Evolutionary conservation across 2,888 invertebrate genomes (phyloP), one percentile per base, ranked within the genome.

Genomic region (Metallyticus violacea): DNA sequence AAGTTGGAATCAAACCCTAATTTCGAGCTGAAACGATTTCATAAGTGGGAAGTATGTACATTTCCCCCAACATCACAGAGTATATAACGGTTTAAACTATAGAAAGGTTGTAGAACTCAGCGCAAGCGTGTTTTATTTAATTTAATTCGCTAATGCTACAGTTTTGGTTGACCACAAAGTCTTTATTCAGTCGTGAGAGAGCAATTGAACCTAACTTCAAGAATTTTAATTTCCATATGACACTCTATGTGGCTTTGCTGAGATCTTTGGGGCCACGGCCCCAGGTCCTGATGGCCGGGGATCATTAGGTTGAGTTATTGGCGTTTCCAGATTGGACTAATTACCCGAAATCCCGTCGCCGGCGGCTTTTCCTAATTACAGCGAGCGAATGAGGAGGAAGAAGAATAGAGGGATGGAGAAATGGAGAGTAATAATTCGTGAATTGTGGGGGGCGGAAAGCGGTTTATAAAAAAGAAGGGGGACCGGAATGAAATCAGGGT

Each of bases 321-420:
- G 85, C 83, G 77, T 62, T 77, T 62, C 40, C 87, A 87, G 81
- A 87, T 87, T 85, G 87, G 83, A 85, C 81, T 87, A 87, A 87
- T 87, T 87, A 87, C 82, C 40, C 76, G 77, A 86, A 85, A 78
- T 79, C 85, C 79, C 85, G 82, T 40, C 30, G 82, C 79, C 85
- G 82, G 82, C 30, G 82, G 82, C 82, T 82, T 82, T 40, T 40
- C 62, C 76, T 82, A 82, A 82, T 82, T 82, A 29, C 82, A 82
- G 80, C 27, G 82, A 62, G 76, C 26, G 82, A 81, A 26, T 25
- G 81, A 82, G 82, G 76, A 26, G 15, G 76, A 26, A 82, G 40
- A 82, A 62, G 82, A 82, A 82, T 82, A 76, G 76, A 62, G 82
- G 82, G 62, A 26, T 40, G 82, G 76, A 82, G 76, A 27, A 76